Evolutionary conservation across 2,797 vertebrate genomes (phyloP).

Genomic region (Gymnothorax reevesii): DNA sequence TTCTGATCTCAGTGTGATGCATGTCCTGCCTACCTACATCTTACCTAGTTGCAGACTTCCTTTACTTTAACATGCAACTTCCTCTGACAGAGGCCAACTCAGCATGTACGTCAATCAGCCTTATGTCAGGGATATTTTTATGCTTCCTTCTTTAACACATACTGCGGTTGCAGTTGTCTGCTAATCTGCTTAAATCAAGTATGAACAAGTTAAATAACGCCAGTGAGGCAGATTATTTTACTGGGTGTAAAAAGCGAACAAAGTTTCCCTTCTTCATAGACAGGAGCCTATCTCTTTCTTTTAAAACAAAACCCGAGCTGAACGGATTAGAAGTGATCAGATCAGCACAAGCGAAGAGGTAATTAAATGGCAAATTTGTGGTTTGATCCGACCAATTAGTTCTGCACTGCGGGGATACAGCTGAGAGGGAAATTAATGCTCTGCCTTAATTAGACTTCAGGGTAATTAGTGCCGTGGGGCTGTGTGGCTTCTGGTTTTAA

Average conservation of each 20-base stretch:
- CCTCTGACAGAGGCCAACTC: too few relatives aligned
- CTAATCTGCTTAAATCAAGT: background rate
- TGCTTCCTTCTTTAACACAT: background rate
- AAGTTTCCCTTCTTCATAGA: background rate
- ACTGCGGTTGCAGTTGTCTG: background rate
- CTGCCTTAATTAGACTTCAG: background rate
- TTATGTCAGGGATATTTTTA: background rate
- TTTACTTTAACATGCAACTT: too few relatives aligned
- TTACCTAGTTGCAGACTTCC: too few relatives aligned
- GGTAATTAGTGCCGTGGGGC: background rate
- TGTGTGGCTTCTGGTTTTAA: background rate
- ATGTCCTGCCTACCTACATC: too few relatives aligned
- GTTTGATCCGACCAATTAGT: slow-evolving; percentile 5
- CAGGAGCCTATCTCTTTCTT: background rate
- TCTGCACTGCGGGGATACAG: background rate
- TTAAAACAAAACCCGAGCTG: background rate
- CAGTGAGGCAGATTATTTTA: background rate
- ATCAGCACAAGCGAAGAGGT: background rate
- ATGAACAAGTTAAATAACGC: background rate
- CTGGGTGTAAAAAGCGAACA: background rate
- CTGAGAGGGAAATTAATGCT: background rate
- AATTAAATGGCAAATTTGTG: slow-evolving; percentile 8
- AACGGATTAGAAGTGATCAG: background rate
- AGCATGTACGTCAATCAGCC: too few relatives aligned
- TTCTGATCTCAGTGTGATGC: too few relatives aligned